A percentile compares a stretch with the other conserved stretches of the same genome.
Evolutionary conservation across 2,797 vertebrate genomes (phyloP).

Genomic region (Loris lydekkerianus): DNA sequence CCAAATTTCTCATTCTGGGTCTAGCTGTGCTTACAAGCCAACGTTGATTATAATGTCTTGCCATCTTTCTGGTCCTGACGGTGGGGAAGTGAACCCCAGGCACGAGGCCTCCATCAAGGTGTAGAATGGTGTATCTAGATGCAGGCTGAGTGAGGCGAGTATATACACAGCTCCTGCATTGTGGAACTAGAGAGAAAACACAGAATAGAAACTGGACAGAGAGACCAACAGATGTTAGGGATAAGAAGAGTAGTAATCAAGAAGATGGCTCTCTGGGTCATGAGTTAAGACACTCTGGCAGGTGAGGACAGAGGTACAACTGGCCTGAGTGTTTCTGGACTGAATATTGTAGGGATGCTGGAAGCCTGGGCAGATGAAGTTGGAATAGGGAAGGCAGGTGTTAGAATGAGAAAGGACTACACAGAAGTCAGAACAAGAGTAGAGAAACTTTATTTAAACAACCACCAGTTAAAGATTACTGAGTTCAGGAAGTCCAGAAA

Average conservation of each 20-base stretch:
- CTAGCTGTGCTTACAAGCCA: not conserved
- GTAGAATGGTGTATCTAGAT: not conserved
- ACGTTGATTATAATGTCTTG: not conserved
- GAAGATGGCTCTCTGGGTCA: not conserved
- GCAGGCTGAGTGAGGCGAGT: not conserved
- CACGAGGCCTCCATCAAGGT: not conserved
- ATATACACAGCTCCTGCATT: not conserved
- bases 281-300: not conserved
- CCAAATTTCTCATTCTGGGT: not conserved
- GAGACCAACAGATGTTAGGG: not conserved
- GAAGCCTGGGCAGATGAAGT: not conserved
- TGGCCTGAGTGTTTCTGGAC: not conserved
- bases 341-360: not conserved
- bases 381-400: not conserved
- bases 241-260: not conserved
- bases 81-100: not conserved
- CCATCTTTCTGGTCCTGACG: not conserved
- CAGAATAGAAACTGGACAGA: not conserved
- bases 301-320: not conserved
- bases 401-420: not conserved
- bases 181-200: not conserved
- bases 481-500: not conserved
- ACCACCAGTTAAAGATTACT: not conserved
- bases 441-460: slow-evolving; percentile 2
- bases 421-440: not conserved